Evolutionary conservation across 2,888 invertebrate genomes (phyloP), one percentile per base, ranked within the genome.

Genomic region (Trilocha varians): DNA sequence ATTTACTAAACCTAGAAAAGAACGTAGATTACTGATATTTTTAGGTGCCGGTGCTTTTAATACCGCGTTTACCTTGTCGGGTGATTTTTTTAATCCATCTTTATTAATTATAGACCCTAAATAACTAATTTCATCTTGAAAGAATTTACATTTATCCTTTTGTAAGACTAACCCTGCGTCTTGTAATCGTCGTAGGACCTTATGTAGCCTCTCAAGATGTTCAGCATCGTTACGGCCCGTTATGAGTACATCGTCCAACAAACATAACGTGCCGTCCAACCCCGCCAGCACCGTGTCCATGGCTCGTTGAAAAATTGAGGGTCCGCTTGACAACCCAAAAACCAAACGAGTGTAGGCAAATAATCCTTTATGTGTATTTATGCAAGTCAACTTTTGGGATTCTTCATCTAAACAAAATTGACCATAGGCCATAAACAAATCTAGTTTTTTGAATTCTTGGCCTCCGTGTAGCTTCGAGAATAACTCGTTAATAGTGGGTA

Each of bases 391-490:
- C 16, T 33, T 34, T 39, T 39, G 39, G 11, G 32, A 39, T 9
- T 16, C 39, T 9, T 32, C 32, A 9, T 34, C 32, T 13, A 39
- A 17, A 3, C 14, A 14, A 16, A 39, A 45, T 25, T 52, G 53
- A 5, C 45, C 45, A 15, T 56, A 53, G 0, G 51, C 56, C 36
- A 44, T 50, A 6, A 48, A 50, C 16, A 54, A 39, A 40, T 53
- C 51, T 16, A 52, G 16, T 34, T 48, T 50, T 6, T 34, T 39
- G 34, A 48, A 51, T 11, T 43, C 34, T 15, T 49, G 16, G 3
- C 52, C 51, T 3, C 50, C 50, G 14, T 49, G 40, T 15, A 57
- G 37, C 32, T 49, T 53, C 3, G 52, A 38, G 41, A 53, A 52
- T 13, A 56, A 35, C 6, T 53, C 49, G 3, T 41, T 43, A 2